Percentiles rank a stretch among this genome's conserved stretches.
These are phyloP conservation scores for Amblyornis subalaris DNA, from an alignment of 2,113 vertebrate species.

Conservation along the genomic window DNA sequence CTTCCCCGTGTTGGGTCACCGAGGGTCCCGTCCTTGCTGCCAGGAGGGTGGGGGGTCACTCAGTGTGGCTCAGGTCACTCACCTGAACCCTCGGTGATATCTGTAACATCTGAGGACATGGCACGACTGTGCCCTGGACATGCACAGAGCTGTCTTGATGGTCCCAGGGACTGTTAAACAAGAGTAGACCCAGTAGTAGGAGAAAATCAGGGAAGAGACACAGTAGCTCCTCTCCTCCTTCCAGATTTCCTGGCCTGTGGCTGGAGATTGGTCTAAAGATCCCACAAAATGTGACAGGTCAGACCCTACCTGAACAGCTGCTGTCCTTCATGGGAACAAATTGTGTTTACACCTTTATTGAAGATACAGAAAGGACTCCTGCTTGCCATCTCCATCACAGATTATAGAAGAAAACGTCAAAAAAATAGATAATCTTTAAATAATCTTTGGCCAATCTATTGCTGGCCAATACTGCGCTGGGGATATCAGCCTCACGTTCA, in stretches of 20 bases:
- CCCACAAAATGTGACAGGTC: accelerated
- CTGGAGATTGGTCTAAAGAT: neutral
- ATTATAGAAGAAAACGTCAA: neutral
- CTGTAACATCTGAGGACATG: neutral
- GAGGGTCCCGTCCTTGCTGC: accelerated
- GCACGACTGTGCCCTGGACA: neutral
- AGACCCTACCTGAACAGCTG: neutral
- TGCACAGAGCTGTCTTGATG: neutral
- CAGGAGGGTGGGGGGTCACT: neutral
- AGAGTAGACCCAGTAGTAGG: accelerated
- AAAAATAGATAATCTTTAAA: neutral
- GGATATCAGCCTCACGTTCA: neutral
- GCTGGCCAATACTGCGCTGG: neutral
- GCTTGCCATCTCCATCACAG: neutral
- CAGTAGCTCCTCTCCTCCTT: neutral
- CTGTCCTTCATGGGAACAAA: neutral
- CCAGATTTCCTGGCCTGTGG: neutral
- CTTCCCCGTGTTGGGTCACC: neutral
- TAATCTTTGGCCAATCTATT: no score
- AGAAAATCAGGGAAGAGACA: neutral
- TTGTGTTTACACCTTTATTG: neutral
- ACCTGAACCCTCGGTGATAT: neutral
- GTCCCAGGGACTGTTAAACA: neutral
- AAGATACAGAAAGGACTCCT: neutral
- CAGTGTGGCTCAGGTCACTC: neutral